Base-by-base conservation (phyloP, 2,113 vertebrate species). In the Anthoscopus minutus region DNA sequence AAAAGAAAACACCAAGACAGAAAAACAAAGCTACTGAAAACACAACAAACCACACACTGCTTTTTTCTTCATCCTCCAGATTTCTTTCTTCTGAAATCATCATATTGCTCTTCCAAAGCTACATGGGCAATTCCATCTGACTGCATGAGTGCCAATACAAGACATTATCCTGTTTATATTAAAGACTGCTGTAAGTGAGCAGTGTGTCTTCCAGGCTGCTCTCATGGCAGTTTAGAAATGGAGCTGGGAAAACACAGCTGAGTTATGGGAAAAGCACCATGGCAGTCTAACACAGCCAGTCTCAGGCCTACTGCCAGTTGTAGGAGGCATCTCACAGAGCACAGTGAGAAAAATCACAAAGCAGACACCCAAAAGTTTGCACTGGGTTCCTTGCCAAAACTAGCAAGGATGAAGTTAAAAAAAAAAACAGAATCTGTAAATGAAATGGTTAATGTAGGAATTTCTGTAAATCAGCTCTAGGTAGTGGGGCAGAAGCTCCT, bases 121-220 rank as follows among this genome's bases (percentile, higher is more conserved):
- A 28, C 57, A 48, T 69, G 81, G 81, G 73, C 53, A 93, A 93
- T 95, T 89, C 88, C 77, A 65, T 92, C 81, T 72, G 65, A 79
- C 44, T 87, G 40, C 76, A 51, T 20, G 89, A 69, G 57, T 76
- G 91, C 89, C 94, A 96, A 27, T 42, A 42, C 53, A 57, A 71
- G 73, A 37, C 65, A 85, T 87, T 76, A 89, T 69, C 83, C 73
- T 72, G 61, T 81, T 94, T 76, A 13, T 69, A 72, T 38, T 86
- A 84, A 91, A 91, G 83, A 30, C 80, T 84, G 69, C 92, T 76
- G 69, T 28, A 96, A 95, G 88, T 82, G 86, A 94, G 94, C 94
- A 95, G 73, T 69, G 94, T 81, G 61, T 86, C 83, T 81, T 92
- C 69, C 86, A 91, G 96, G 86, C 91, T 96, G 91, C 81, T 96